phyloP scores from a whole-genome alignment of 37 sponge, comb jelly and placozoan species.

The Dysidea cf. avara region DNA sequence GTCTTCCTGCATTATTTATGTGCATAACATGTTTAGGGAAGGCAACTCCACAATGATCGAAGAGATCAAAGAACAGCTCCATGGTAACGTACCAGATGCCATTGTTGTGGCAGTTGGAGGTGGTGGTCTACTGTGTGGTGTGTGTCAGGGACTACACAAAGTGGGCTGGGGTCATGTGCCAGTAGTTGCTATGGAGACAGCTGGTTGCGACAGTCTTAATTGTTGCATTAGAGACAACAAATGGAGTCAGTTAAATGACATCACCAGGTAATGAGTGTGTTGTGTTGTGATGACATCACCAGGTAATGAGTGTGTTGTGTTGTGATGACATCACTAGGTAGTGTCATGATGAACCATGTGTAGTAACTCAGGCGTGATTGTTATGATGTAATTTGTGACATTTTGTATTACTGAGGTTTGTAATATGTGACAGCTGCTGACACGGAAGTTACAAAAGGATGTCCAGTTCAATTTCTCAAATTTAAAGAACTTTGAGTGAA shows the following conservation, averaged over 20 bases:
- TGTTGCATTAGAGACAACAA: conserved; percentile 57
- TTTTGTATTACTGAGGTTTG: neutral
- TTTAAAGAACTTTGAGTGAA: no score
- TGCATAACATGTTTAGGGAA: conserved; percentile 53
- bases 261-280: conserved; percentile 93
- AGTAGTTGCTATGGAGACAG: conserved; percentile 92
- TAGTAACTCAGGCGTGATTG: neutral
- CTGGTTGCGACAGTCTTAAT: conserved; percentile 81
- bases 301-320: conserved; percentile 43
- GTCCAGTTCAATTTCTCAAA: no score
- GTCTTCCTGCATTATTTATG: no score
- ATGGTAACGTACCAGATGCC: conserved; percentile 47
- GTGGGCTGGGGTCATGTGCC: conserved; percentile 85
- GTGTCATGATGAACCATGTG: neutral
- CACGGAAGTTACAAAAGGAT: no score
- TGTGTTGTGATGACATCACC: conserved; percentile 80
- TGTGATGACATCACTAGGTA: neutral
- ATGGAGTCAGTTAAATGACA: conserved; percentile 61
- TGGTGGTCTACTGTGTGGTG: conserved; percentile 85
- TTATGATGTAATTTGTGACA: neutral
- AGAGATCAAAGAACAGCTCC: conserved; percentile 73
- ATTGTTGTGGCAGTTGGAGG: conserved; percentile 87
- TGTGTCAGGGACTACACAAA: conserved; percentile 74
- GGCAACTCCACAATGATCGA: conserved; percentile 74
- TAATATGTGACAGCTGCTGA: no score